These are phyloP conservation scores for Astropecten irregularis DNA, from an alignment of 53 echinoderm and acorn worm species.

Conservation along the genomic window DNA sequence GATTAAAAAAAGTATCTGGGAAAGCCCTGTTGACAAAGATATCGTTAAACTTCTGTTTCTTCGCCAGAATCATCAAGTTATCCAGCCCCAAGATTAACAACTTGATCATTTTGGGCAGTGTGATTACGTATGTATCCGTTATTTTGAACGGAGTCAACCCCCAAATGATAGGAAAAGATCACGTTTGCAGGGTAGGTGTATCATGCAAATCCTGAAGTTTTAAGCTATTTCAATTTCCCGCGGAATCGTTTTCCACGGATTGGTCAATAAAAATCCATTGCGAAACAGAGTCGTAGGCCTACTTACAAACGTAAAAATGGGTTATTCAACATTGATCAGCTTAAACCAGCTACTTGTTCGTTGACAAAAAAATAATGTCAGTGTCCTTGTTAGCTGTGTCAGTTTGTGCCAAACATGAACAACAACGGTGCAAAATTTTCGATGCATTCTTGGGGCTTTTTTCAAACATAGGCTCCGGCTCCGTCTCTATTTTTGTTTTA, in stretches of 20 bases:
- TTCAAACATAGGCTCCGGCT: too few relatives aligned
- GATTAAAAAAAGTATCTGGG: too few relatives aligned
- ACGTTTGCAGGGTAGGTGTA: slow-evolving; percentile 65
- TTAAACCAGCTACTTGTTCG: not conserved
- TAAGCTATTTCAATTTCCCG: not conserved
- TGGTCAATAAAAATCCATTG: not conserved
- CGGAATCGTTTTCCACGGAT: not conserved
- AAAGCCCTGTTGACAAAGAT: too few relatives aligned
- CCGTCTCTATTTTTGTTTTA: too few relatives aligned
- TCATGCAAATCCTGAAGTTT: not conserved
- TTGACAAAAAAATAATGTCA: too few relatives aligned
- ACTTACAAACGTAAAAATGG: not conserved
- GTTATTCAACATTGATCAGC: not conserved
- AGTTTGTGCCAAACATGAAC: too few relatives aligned
- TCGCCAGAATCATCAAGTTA: slow-evolving; percentile 69
- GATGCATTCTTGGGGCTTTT: too few relatives aligned
- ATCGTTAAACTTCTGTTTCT: too few relatives aligned
- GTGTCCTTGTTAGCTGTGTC: too few relatives aligned
- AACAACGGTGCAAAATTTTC: too few relatives aligned
- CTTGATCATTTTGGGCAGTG: slow-evolving; percentile 56
- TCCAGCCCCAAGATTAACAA: slow-evolving; percentile 77
- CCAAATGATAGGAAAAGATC: slow-evolving; percentile 52
- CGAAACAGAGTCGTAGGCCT: not conserved
- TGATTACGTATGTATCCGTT: slow-evolving; percentile 66
- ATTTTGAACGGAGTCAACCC: slow-evolving; percentile 57